Base-by-base conservation (phyloP, 2,888 invertebrate genomes). In the Cryptosula pallasiana region DNA sequence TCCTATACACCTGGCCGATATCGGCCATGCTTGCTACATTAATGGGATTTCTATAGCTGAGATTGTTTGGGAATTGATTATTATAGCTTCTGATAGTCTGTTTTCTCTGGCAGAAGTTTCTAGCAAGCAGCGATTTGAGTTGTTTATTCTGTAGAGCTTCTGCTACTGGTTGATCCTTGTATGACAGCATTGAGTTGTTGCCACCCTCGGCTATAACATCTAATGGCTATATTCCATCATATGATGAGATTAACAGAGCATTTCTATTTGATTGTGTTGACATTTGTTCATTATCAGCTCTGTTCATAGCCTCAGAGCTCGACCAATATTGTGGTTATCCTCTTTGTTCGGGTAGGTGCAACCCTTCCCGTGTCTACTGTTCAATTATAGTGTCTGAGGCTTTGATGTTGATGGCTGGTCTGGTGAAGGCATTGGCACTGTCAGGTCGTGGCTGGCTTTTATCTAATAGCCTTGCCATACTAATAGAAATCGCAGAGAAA, bases 391-490 rank as follows among this genome's bases (percentile, higher is more conserved):
- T 45, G 5, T 45, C 45, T 13, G 9, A 45, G 32, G 63, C 63
- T 63, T 29, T 9, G 9, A 16, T 5, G 63, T 63, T 63, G 63
- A 63, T 63, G 27, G 63, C 25, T 29, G 20, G 25, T 63, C 63
- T 63, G 63, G 63, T 25, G 32, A 25, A 63, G 32, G 20, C 3
- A 63, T 32, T 34, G 63, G 29, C 34, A 32, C 63, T 63, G 63
- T 63, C 63, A 63, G 63, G 63, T 3, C 29, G 32, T 3, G 63
- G 13, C 63, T 63, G 63, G 20, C 25, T 32, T 63, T 63, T 25
- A 63, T 13, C 63, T 63, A 63, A 63, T 63, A 27, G 63, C 63
- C 16, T 63, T 63, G 20, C 63, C 63, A 63, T 34, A 32, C 32
- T 63, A 27, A 63, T 63, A 32, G 27, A 27, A 9, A 63, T 25